These are phyloP conservation scores for Tribolium castaneum DNA, from an alignment of 1,140 invertebrate genomes.

Conservation along the genomic window DNA sequence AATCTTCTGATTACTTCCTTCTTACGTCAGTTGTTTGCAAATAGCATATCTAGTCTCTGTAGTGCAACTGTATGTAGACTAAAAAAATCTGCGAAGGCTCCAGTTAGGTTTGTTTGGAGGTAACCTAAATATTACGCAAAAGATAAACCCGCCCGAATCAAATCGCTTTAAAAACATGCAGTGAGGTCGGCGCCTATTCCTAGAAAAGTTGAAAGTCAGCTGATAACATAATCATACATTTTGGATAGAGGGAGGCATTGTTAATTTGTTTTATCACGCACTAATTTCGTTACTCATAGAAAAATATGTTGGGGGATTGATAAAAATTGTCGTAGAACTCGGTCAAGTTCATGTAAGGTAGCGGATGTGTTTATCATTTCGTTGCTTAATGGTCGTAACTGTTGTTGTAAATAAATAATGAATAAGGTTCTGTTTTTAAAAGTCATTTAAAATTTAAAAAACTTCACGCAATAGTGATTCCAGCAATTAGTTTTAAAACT, in stretches of 20 bases:
- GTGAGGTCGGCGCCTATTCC: neutral
- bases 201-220: slow-evolving; percentile 14
- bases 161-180: slow-evolving; percentile 7
- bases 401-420: neutral
- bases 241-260: neutral
- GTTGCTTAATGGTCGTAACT: slow-evolving; percentile 14
- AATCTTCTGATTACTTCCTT: neutral
- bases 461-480: neutral
- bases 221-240: slow-evolving; percentile 2
- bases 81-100: neutral
- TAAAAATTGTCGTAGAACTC: slow-evolving; percentile 14
- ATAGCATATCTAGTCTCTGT: neutral
- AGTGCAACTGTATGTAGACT: neutral
- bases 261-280: slow-evolving; percentile 5
- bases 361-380: slow-evolving; percentile 3
- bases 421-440: neutral
- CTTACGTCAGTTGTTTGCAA: neutral
- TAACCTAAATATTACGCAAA: neutral
- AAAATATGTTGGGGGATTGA: neutral
- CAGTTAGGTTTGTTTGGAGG: neutral
- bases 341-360: slow-evolving; percentile 21
- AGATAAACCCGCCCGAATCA: neutral
- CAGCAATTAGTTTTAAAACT: neutral
- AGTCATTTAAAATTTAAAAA: slow-evolving; percentile 20
- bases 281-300: neutral